phyloP scores from a whole-genome alignment of 2,797 vertebrate species.

The Psittacula echo region DNA sequence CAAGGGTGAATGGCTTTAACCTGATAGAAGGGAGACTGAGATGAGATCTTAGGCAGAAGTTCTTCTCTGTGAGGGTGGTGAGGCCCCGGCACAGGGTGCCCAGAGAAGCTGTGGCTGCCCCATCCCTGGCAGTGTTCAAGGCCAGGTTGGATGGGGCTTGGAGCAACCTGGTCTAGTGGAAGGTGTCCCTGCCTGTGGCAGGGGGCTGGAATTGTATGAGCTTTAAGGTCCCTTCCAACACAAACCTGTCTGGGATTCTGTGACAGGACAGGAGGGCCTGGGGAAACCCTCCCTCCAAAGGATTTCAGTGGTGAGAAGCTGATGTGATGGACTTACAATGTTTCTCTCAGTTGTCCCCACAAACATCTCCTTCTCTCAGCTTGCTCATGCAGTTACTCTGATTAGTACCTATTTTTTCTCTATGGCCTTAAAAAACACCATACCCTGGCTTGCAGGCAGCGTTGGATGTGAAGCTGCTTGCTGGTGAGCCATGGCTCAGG shows the following conservation, averaged over 20 bases:
- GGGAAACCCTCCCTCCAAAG: neutral
- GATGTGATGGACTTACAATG: rapidly evolving
- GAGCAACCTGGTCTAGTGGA: neutral
- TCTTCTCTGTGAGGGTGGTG: neutral
- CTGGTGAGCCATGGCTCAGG: neutral
- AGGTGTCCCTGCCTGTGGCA: neutral
- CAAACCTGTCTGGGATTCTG: neutral
- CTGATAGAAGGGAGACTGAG: neutral
- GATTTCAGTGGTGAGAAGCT: neutral
- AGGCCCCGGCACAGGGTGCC: neutral
- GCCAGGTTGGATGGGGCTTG: neutral
- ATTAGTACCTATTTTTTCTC: neutral
- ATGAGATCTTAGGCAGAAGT: neutral
- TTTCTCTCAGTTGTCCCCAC: neutral
- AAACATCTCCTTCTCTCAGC: neutral
- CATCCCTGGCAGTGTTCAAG: neutral
- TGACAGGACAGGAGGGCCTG: rapidly evolving
- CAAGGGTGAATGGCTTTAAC: neutral
- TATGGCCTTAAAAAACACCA: neutral
- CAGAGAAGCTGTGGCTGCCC: neutral
- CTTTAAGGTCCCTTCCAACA: neutral
- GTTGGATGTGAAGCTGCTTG: neutral
- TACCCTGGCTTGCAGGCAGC: neutral
- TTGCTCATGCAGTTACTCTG: neutral
- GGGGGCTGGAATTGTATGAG: neutral